A percentile compares a stretch with the other conserved stretches of the same genome.
Conservation (phyloP, 2,888 invertebrate genomes). For the Mythimna impura region DNA sequence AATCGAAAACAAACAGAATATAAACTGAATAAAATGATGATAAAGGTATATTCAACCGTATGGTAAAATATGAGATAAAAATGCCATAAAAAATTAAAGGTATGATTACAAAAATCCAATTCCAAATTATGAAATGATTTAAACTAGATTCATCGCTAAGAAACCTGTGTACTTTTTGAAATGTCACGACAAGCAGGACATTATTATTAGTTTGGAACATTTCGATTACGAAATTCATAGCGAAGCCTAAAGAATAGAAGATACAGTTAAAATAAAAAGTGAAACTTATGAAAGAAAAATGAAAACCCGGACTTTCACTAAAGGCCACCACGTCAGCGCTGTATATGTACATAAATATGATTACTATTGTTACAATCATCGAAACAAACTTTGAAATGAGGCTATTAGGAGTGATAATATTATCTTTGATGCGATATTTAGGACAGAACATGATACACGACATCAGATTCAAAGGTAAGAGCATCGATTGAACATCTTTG, state of each 20-base stretch:
- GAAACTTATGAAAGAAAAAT: not conserved
- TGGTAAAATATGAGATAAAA: not conserved
- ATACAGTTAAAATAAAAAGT: not conserved
- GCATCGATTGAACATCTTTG: slow-evolving; percentile 6
- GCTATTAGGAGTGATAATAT: slow-evolving; percentile 6
- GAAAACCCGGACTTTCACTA: not conserved
- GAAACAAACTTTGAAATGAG: not conserved
- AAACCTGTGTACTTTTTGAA: slow-evolving; percentile 24
- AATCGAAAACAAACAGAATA: not conserved
- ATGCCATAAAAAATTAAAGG: not conserved
- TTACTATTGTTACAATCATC: not conserved
- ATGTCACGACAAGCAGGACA: not conserved
- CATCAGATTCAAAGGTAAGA: slow-evolving; percentile 16
- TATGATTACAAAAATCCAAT: slow-evolving; percentile 9
- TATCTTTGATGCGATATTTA: slow-evolving; percentile 16
- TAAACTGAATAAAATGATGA: not conserved
- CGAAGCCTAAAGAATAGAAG: slow-evolving; percentile 7
- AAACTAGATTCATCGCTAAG: not conserved
- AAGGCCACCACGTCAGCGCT: not conserved
- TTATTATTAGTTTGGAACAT: not conserved
- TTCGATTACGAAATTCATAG: slow-evolving; percentile 1
- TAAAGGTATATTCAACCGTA: not conserved
- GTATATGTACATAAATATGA: not conserved
- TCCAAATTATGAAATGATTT: not conserved
- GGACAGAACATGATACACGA: slow-evolving; percentile 9